Evolutionary conservation across 2,797 vertebrate species (phyloP), one percentile per base, ranked within the genome.

Genomic region (Clarias fuscus): DNA sequence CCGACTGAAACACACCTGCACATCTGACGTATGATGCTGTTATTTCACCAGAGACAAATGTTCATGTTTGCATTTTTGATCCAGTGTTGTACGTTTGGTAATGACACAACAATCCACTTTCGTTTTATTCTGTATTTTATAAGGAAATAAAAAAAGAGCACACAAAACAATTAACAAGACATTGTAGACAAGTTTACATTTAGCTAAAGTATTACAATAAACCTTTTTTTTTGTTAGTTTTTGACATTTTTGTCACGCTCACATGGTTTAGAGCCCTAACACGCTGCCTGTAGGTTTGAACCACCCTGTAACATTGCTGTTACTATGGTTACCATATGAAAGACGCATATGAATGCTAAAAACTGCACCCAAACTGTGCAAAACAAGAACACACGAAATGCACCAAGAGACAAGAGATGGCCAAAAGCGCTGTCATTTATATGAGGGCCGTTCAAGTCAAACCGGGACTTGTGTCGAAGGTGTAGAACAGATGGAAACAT

Each of bases 271-370:
- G 15, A 77, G 73, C 2, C 73, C 58, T 58, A 27, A 5, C 53
- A 59, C 2, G 27, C 53, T 76, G 53, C 53, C 7, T 58, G n/a
- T 37, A 65, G 0, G 37, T 43, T 62, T 27, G 0, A 65, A 27
- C 37, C 14, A 13, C 48, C 33, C 33, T 27, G n/a, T 65, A 81
- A n/a, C 43, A 7, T 53, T 67, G 62, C 37, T 30, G 79, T 81
- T 81, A 67, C 79, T 22, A 81, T 81, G 79, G 79, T 67, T 24
- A 81, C 62, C 24, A 43, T 11, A 15, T n/a, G 14, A 30, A 77
- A 77, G 27, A 61, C 58, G 11, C 10, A 40, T 15, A 24, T 2
- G 1, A 30, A 48, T 27, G 40, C 20, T 18, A 37, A 53, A 53
- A 53, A 13, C 61, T 4, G 10, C 48, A 81, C 65, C 61, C 48